Base-by-base conservation (phyloP, 2,113 vertebrate genomes). In the Ariopsis seemanni region DNA sequence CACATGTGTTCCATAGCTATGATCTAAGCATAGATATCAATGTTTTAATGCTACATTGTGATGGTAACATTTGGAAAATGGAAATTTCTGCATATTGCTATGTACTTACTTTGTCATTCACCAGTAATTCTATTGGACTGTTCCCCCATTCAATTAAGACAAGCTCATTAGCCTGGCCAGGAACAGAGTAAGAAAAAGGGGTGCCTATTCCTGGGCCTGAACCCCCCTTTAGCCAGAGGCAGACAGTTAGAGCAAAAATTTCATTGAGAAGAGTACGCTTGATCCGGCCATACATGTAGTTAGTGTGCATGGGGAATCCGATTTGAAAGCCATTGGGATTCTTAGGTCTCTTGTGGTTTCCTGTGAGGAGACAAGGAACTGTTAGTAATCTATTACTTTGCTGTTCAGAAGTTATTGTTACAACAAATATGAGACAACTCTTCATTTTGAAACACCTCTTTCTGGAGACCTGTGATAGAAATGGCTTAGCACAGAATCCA, bases 131-230 rank as follows among this genome's bases (percentile, higher is more conserved):
- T 94, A 96, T 94, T 0, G 95, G 95, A 86, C 95, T 95, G 87
- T 88, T 94, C 2, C 94, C 94, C 96, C 95, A 95, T 86, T 96
- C 95, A 0, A 96, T 95, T 0, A 96, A 93, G 71, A 96, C 95
- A 84, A 96, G 91, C 83, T 96, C 96, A n/a, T 96, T 96, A 57
- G 95, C 93, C 69, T 96, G 95, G 1, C 95, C 95, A 0, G 94
- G 94, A 0, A 95, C 93, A 0, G 95, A 94, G 48, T 96, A 96
- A 85, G 96, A 96, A 88, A 96, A 94, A 0, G 95, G 95, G 0
- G 95, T 96, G 1, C 95, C 95, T 0, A 96, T 88, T n/a, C 95
- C 94, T 0, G 94, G 93, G 2, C 93, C 91, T 1, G 92, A 74
- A 5, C 93, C 93, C 0, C 92, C 90, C 85, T 95, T 95, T 75